Base-by-base conservation (phyloP, 2,888 invertebrate genomes). In the Allolobophora icterica region DNA sequence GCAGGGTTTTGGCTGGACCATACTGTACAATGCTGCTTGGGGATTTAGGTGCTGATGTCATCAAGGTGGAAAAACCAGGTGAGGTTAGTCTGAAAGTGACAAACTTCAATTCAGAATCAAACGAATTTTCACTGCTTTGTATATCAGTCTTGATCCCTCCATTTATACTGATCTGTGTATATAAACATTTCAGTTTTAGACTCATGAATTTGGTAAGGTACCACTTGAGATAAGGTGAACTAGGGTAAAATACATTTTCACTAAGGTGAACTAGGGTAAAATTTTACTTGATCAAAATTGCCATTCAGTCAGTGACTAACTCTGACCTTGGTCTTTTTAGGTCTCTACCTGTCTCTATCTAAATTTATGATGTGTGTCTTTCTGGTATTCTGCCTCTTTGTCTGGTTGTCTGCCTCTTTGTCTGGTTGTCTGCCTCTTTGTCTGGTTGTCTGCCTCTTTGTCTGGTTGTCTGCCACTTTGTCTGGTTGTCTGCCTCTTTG, bases 1-100 rank as follows among this genome's bases (percentile, higher is more conserved):
- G 87, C 15, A 95, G 99, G 93, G 97, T 99, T 84, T 96, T 99
- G 6, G 99, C 99, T 35, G 99, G 99, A 0, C 99, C 99, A 0
- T 98, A 97, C 94, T 98, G 98, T 95, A 97, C 98, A 0, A 98
- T 98, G 98, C 96, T 98, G 91, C 96, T 99, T 38, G 97, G 97
- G 2, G 99, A 99, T 96, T 96, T 98, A 92, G 99, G 99, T 0
- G 99, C 99, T 0, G 98, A 98, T 94, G 96, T 99, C 0, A 97
- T 98, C 90, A 99, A 99, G 96, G 97, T 99, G 84, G 99, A 99
- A 95, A 97, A 97, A 93, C 97, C 98, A 0, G 97, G 96, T 95
- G 93, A 92, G 90, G 89, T 42, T 15, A 45, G 87, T 87, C 35
- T 34, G 38, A 87, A 38, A 19, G 84, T 84, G 71, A 71, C n/a